These are phyloP conservation scores for Drosophila differens DNA, from an alignment of 2,888 invertebrate genomes.

Conservation along the genomic window DNA sequence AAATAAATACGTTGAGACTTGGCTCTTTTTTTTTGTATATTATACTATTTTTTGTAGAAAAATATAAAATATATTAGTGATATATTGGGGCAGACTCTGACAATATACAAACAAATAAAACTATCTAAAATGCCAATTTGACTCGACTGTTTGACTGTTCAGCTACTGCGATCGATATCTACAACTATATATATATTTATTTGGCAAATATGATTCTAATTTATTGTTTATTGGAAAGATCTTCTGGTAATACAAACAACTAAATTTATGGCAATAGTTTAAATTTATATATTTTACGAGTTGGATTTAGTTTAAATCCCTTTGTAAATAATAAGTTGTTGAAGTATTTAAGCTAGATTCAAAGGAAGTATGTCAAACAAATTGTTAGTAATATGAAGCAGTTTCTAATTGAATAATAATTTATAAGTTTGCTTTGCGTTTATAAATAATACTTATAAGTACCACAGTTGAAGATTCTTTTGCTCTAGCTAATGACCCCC, in stretches of 20 bases:
- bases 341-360: neutral
- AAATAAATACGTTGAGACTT: neutral
- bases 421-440: neutral
- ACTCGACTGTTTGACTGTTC: neutral
- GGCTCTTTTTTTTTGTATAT: constrained; percentile 7
- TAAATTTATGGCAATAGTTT: neutral
- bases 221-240: neutral
- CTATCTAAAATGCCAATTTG: neutral
- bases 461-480: neutral
- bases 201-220: neutral
- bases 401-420: neutral
- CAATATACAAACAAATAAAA: constrained; percentile 1
- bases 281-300: neutral
- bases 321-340: neutral
- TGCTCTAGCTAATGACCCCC: neutral
- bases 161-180: neutral
- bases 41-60: constrained; percentile 21
- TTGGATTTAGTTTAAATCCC: neutral
- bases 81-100: neutral
- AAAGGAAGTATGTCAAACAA: neutral
- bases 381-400: neutral
- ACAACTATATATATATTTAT: neutral
- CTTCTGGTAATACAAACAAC: neutral
- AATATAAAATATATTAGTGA: constrained; percentile 16
- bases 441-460: constrained; percentile 9